Evolutionary conservation across 1,140 invertebrate species (phyloP), one percentile per base, ranked within the genome.

Genomic region (Drosophila mayri): DNA sequence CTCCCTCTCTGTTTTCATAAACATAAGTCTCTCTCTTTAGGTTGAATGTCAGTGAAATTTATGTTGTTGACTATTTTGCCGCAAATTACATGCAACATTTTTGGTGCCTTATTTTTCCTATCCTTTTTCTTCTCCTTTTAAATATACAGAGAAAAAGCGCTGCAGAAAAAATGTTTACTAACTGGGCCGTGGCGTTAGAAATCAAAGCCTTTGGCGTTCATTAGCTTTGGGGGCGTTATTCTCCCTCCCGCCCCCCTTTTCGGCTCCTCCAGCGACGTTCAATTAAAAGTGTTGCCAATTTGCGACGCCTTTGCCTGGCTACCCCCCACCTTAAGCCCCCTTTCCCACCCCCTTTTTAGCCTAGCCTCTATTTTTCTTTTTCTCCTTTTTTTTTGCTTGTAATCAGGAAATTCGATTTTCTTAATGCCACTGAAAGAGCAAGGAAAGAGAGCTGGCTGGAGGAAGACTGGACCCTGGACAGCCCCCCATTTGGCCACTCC

Each of bases 351-450:
- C 32, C 32, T 35, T 22, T 32, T 41, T 22, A 18, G 52, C 25
- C 37, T 22, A 37, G 40, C 28, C 47, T 30, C 64, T 44, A 40
- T 11, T 30, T 20, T 37, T 11, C 16, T 14, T n/a, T 30, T 43
- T 18, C 28, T 30, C 7, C 10, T 12, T 5, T 37, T 65, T 28
- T 47, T 11, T 20, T 49, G 9, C 55, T 78, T 84, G 79, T 90
- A 92, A 92, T 92, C 90, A 91, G 90, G 90, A 91, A 91, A 91
- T 91, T 91, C 90, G 90, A 91, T 91, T 91, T 91, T 91, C 80
- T 91, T 91, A 91, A 91, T 91, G 85, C 80, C 81, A 83, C 76
- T 52, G 52, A 63, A 63, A 44, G 75, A 49, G 25, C 35, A 11
- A 11, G 32, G 46, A 38, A 28, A 22, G 35, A 40, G 41, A 44